phyloP scores from a whole-genome alignment of 2,113 vertebrate genomes.

The Myrmecophaga tridactyla region DNA sequence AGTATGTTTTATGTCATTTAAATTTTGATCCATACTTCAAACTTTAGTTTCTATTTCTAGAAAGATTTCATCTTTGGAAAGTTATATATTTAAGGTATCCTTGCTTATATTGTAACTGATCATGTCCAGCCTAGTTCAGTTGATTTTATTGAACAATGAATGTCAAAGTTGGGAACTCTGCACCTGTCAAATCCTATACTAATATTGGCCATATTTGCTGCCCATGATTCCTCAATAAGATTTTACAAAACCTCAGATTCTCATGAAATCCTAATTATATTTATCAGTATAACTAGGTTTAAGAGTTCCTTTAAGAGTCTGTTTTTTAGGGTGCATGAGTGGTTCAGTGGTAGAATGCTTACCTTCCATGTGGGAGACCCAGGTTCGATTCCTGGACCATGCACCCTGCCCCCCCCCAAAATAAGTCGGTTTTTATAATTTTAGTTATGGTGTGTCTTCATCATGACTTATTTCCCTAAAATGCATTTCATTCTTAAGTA shows the following conservation, averaged over 20 bases:
- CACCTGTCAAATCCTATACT: neutral
- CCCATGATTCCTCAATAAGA: neutral
- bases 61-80: neutral
- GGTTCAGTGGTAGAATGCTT: too few relatives aligned
- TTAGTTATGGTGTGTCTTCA: constrained; percentile 31
- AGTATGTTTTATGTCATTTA: neutral
- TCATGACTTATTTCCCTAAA: constrained; percentile 61
- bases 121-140: neutral
- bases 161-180: neutral
- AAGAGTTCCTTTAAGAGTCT: constrained; percentile 5
- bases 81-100: neutral
- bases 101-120: neutral
- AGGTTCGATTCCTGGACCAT: too few relatives aligned
- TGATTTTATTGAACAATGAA: neutral
- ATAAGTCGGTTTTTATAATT: constrained; percentile 51
- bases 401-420: too few relatives aligned
- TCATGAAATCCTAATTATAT: neutral
- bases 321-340: too few relatives aligned
- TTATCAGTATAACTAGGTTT: neutral
- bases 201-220: neutral
- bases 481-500: constrained; percentile 46
- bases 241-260: neutral
- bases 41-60: neutral
- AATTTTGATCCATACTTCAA: neutral
- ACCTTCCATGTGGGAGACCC: too few relatives aligned